Evolutionary conservation across 2,888 invertebrate species (phyloP), one percentile per base, ranked within the genome.

Genomic region (Aleiodes leptofemur): DNA sequence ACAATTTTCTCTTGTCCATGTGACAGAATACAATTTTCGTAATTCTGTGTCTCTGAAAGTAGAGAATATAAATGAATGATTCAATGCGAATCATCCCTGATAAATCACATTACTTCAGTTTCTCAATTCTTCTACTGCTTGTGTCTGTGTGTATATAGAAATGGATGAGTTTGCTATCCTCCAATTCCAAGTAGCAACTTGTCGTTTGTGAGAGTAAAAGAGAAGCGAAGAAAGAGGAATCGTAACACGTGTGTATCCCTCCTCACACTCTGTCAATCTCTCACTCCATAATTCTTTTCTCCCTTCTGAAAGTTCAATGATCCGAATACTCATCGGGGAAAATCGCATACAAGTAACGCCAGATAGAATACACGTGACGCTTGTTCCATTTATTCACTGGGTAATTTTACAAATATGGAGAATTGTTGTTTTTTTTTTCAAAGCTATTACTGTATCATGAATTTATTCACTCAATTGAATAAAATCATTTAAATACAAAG

Each of bases 271-370:
- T 53, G n/a, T 53, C 29, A 51, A 29, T 51, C 50, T 53, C 50
- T 53, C 11, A 31, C 53, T 69, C 69, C 34, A 29, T 53, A 7
- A 29, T 43, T 50, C 50, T 50, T 50, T 48, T 16, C 51, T 34
- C 31, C 53, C 51, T 31, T 23, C 57, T 11, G 48, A 79, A 23
- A 77, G 82, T 79, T 82, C 84, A 83, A 74, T 82, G 83, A 84
- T 82, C 80, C 79, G 83, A 76, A 80, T 81, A 79, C 79, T 73
- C 77, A 82, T 83, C 77, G 81, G 74, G 74, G 74, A 79, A 51
- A 51, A 80, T 79, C 78, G 76, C 74, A 76, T 56, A 43, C 53
- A 69, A 72, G 31, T n/a, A 68, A 66, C 55, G 66, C 50, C n/a
- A 55, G 23, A 69, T 53, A 69, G 31, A 72, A 72, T 72, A 72